Evolutionary conservation across 2,113 vertebrate genomes (phyloP).

Genomic region (Eulemur rufifrons): DNA sequence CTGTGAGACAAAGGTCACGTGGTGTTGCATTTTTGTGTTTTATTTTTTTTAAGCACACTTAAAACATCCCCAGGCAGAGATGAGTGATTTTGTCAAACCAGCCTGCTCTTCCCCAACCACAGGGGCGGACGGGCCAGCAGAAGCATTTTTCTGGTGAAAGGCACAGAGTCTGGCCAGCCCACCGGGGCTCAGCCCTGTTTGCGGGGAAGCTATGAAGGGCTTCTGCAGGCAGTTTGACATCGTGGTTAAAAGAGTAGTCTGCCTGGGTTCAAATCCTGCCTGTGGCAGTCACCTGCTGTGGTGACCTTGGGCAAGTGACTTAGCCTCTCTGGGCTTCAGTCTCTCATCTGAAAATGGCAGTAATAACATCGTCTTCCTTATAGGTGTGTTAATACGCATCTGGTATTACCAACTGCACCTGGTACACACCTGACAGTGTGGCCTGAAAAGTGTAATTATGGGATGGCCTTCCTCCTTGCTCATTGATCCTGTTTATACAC

Average conservation of each 20-base stretch:
- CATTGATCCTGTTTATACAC: background rate
- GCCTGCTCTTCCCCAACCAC: background rate
- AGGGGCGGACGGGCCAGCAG: background rate
- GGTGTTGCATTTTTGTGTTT: background rate
- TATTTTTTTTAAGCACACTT: background rate
- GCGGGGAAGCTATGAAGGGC: background rate
- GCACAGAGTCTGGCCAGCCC: background rate
- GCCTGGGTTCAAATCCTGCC: background rate
- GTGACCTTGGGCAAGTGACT: background rate
- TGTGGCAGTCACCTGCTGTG: background rate
- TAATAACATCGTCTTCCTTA: background rate
- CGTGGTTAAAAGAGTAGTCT: background rate
- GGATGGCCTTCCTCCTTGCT: background rate
- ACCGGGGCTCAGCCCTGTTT: background rate
- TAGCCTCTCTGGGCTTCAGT: background rate
- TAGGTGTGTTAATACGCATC: background rate
- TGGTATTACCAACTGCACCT: no score
- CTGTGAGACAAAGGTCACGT: background rate
- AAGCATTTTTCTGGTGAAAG: background rate
- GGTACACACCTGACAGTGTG: background rate
- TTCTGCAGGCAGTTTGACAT: background rate
- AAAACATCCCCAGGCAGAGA: background rate
- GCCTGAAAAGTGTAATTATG: rapidly evolving
- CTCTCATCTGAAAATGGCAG: background rate
- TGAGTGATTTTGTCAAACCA: background rate